Percentiles rank a stretch among this genome's conserved stretches.
Conservation (phyloP, 1,140 invertebrate species). For the Portunus trituberculatus region DNA sequence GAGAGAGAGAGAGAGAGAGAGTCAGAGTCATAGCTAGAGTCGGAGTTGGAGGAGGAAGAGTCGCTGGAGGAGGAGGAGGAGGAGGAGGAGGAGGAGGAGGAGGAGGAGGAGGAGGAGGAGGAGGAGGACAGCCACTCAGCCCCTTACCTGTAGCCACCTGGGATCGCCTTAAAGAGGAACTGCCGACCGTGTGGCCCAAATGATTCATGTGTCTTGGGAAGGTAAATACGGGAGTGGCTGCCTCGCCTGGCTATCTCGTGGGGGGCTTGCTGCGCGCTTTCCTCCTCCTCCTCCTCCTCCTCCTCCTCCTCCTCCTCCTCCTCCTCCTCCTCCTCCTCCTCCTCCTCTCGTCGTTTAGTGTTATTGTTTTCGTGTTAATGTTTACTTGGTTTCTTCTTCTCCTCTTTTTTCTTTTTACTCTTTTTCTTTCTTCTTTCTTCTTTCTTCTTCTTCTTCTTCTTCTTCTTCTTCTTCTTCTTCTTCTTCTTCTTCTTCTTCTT, state of each 20-base stretch:
- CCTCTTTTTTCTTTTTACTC: too few species aligned
- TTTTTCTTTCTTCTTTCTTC: background rate
- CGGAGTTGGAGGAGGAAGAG: background rate
- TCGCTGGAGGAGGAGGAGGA: background rate
- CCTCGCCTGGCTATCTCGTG: background rate
- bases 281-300: background rate
- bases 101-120: slow-evolving; percentile 1
- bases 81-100: background rate
- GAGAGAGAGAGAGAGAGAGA: background rate
- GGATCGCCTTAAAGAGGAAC: background rate
- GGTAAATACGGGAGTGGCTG: background rate
- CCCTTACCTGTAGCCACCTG: background rate
- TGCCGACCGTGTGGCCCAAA: background rate
- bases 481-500: background rate
- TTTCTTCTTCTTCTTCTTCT: background rate
- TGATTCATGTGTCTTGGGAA: slow-evolving; percentile 21
- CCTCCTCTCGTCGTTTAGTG: background rate
- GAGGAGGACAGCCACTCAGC: background rate
- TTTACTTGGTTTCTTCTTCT: too few species aligned
- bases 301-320: background rate
- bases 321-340: background rate
- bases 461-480: background rate
- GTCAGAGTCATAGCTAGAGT: background rate
- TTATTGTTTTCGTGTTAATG: too few species aligned
- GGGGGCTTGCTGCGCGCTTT: background rate